phyloP scores from a whole-genome alignment of 2,113 vertebrate species.

The Aepyceros melampus region DNA sequence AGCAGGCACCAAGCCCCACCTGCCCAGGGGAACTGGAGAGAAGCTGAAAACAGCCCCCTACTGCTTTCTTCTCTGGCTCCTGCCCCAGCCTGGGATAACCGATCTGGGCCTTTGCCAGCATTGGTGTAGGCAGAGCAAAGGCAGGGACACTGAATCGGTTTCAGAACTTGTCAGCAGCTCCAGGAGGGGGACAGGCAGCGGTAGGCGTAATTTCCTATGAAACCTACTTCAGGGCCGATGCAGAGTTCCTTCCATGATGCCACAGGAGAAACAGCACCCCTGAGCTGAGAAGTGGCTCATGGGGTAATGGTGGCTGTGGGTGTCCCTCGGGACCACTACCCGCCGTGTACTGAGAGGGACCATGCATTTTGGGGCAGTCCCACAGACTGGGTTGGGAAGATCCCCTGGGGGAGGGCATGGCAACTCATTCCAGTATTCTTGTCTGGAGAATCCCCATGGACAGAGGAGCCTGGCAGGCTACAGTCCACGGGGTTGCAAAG shows the following conservation, averaged over 20 bases:
- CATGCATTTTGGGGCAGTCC: background rate
- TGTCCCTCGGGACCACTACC: accelerated
- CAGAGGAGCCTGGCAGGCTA: background rate
- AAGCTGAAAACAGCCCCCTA: background rate
- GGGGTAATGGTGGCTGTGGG: background rate
- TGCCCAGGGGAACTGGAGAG: background rate
- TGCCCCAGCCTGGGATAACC: background rate
- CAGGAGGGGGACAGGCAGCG: background rate
- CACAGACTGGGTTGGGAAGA: background rate
- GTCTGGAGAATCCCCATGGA: background rate
- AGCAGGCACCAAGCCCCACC: background rate
- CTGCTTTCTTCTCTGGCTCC: background rate
- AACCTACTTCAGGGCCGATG: background rate
- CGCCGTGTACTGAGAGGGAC: background rate
- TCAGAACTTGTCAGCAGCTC: background rate
- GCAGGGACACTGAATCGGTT: background rate
- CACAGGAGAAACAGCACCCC: background rate
- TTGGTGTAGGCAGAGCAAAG: background rate
- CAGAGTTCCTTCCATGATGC: background rate
- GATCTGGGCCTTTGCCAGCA: background rate
- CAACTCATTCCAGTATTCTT: background rate
- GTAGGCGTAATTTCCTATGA: background rate
- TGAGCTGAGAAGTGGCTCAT: background rate
- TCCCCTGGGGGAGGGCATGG: background rate
- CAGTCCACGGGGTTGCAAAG: background rate